Evolutionary conservation across 2,797 vertebrate species (phyloP).

Genomic region (Luscinia luscinia): DNA sequence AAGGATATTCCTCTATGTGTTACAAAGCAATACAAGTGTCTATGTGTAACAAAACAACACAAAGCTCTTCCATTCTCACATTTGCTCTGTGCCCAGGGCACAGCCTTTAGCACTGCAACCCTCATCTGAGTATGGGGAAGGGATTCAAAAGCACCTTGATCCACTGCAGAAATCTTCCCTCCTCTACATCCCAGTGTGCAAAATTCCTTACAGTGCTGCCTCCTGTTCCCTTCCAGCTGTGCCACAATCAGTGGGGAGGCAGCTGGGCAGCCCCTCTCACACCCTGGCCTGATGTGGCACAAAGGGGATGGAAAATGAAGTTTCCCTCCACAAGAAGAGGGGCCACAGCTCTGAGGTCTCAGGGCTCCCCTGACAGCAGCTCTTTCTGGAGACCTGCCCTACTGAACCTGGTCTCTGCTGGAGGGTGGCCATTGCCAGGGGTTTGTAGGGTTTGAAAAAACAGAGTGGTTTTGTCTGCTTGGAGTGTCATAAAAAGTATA

Average conservation of each 20-base stretch:
- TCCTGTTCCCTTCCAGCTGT: background rate
- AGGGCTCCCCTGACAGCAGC: background rate
- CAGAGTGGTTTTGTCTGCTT: background rate
- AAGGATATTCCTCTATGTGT: background rate
- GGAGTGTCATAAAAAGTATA: background rate
- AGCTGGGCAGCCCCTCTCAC: background rate
- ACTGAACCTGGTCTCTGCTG: background rate
- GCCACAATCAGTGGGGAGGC: background rate
- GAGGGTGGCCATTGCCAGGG: background rate
- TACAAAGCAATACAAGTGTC: background rate
- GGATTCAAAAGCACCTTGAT: background rate
- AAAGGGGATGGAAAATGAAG: background rate
- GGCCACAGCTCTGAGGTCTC: background rate
- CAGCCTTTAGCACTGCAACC: background rate
- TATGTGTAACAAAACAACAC: background rate
- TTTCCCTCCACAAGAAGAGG: background rate
- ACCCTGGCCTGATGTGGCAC: background rate
- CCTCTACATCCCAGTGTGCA: rapidly evolving
- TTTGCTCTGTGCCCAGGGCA: background rate
- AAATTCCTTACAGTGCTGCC: background rate
- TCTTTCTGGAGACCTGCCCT: background rate
- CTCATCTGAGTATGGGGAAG: background rate
- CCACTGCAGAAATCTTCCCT: background rate
- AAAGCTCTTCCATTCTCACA: background rate
- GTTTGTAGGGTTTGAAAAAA: background rate